Evolutionary conservation across 1,140 invertebrate genomes (phyloP), one percentile per base, ranked within the genome.

Genomic region (Archivesica marissinica): DNA sequence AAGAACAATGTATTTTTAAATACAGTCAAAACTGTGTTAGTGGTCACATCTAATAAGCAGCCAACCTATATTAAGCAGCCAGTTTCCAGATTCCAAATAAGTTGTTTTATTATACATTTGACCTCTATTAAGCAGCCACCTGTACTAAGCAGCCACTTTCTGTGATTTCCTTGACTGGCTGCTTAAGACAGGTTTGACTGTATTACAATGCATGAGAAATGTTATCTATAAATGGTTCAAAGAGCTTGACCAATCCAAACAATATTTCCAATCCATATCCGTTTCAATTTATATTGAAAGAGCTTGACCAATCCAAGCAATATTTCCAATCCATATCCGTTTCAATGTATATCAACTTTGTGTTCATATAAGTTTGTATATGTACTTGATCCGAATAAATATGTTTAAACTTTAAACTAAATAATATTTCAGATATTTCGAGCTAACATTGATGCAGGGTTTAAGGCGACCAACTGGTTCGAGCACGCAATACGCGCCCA

Each of bases 401-500:
- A 7, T 59, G 6, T 59, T 59, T 6, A 59, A n/a, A 7, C 11
- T 6, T 9, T 30, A 13, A 7, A 59, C n/a, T n/a, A 9, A 13
- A 9, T 9, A 30, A 6, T 30, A 23, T 59, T 93, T 2, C 93
- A 96, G 94, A 92, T 96, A n/a, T 97, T 97, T 90, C 94, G 95
- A 90, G 97, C 97, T 0, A 96, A 97, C 23, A 89, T 95, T 0
- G 95, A 97, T 91, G 93, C 94, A 44, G 93, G 92, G 0, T 94
- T 93, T 0, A 94, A 95, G 0, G 93, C 96, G 0, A 93, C 95
- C 86, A 95, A 97, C 86, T 95, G 96, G 76, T 96, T 95, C 68
- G 39, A 72, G 23, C 91, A 93, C 30, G 96, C 96, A 20, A 95
- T 98, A 52, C 96, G 97, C 91, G 96, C 97, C 0, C 95, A 95